Evolutionary conservation across 2,888 invertebrate species (phyloP).

Genomic region (Drosophila dives): DNA sequence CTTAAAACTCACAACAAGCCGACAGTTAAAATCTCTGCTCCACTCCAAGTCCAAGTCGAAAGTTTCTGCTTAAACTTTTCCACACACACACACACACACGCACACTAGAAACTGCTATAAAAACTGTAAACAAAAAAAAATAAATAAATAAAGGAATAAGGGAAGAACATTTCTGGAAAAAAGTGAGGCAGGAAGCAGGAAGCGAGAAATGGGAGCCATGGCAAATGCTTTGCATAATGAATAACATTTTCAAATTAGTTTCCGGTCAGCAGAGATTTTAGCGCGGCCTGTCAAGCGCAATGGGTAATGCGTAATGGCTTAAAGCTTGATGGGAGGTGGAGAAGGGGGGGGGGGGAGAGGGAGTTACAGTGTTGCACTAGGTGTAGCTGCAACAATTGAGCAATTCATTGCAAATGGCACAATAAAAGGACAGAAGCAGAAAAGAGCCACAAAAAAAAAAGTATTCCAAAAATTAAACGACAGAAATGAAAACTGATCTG

Average conservation of each 20-base stretch:
- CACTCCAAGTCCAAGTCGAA: conserved; percentile 30
- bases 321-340: background rate
- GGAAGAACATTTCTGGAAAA: conserved; percentile 34
- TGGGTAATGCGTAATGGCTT: conserved; percentile 23
- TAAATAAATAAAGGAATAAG: conserved; percentile 9
- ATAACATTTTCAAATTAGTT: conserved; percentile 80
- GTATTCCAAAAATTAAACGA: conserved; percentile 32
- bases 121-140: conserved; percentile 20
- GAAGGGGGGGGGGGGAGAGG: background rate
- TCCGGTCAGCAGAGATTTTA: conserved; percentile 79
- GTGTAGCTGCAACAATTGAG: conserved; percentile 36
- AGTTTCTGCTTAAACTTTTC: conserved; percentile 60
- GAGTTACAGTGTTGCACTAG: background rate
- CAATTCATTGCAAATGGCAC: conserved; percentile 48
- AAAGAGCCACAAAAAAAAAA: conserved; percentile 20
- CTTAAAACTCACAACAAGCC: conserved; percentile 55
- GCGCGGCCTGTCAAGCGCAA: conserved; percentile 68
- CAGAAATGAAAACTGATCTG: conserved; percentile 22
- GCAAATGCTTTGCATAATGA: conserved; percentile 72
- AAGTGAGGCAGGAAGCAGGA: conserved; percentile 51
- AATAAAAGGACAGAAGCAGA: conserved; percentile 27
- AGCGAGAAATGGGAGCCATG: conserved; percentile 59
- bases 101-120: conserved; percentile 45
- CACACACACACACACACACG: conserved; percentile 28
- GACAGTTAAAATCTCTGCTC: conserved; percentile 55